A percentile compares a stretch with the other conserved stretches of the same genome.
These are phyloP conservation scores for Colletes latitarsis DNA, from an alignment of 1,140 invertebrate genomes.

Conservation along the genomic window DNA sequence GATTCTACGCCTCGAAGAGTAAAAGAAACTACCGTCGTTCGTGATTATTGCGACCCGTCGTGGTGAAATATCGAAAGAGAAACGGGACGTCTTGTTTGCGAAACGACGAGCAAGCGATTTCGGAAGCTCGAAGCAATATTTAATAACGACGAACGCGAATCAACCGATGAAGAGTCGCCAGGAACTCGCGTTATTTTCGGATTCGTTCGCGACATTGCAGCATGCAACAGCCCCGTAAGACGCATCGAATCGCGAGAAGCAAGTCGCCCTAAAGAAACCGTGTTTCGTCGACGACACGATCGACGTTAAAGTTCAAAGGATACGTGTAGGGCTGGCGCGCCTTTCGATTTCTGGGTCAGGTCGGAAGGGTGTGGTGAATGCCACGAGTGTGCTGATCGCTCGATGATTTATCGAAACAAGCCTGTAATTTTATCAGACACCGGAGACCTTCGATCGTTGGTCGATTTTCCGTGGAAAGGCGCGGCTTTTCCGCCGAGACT, in stretches of 20 bases:
- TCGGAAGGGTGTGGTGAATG: conserved; percentile 64
- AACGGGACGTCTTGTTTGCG: neutral
- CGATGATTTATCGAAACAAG: conserved; percentile 53
- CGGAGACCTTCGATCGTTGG: conserved; percentile 32
- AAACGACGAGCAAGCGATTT: conserved; percentile 12
- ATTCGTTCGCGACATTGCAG: conserved; percentile 36
- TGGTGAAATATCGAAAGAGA: neutral
- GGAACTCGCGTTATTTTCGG: conserved; percentile 41
- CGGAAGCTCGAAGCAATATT: conserved; percentile 28
- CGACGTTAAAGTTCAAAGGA: conserved; percentile 37
- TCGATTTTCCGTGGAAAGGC: conserved; percentile 22
- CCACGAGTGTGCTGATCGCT: conserved; percentile 42
- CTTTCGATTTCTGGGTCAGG: conserved; percentile 69
- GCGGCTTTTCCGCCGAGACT: conserved; percentile 3
- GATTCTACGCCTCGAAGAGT: too few species aligned
- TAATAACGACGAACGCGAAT: conserved; percentile 33
- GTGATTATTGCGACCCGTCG: too few species aligned
- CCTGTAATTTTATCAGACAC: conserved; percentile 30
- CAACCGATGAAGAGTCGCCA: conserved; percentile 36
- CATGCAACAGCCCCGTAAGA: neutral
- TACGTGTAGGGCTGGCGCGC: conserved; percentile 50
- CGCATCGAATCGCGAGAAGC: conserved; percentile 8
- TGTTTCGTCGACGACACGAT: neutral
- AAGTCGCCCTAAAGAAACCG: neutral
- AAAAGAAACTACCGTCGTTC: too few species aligned